Conservation (phyloP, 37 sponge, comb jelly and placozoan genomes). For the Halichondria panicea region DNA sequence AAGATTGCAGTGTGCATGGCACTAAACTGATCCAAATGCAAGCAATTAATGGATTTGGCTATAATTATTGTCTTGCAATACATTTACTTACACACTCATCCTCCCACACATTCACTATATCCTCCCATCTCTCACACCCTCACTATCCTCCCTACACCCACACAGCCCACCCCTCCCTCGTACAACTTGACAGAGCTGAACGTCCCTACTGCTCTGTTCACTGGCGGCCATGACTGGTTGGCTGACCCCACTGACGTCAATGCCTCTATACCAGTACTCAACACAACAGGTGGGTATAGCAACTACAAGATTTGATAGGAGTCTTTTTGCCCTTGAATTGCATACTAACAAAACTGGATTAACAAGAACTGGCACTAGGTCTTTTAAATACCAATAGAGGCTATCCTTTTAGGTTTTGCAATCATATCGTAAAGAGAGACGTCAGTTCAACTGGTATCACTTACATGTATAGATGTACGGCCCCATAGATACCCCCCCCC, state of each 20-base stretch:
- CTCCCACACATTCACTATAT: neutral
- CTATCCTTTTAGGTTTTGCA: too few species aligned
- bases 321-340: neutral
- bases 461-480: neutral
- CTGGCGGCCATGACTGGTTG: constrained; percentile 74
- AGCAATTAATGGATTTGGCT: neutral
- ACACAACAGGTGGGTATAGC: neutral
- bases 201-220: constrained; percentile 66
- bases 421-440: too few species aligned
- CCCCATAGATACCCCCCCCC: too few species aligned
- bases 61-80: neutral
- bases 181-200: constrained; percentile 61
- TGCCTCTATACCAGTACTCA: constrained; percentile 31
- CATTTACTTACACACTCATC: constrained; percentile 13
- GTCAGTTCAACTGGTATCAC: too few species aligned
- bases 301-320: neutral
- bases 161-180: constrained; percentile 64
- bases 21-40: neutral
- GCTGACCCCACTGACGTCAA: constrained; percentile 81
- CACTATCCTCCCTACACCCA: too few species aligned
- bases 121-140: neutral
- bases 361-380: neutral
- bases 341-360: neutral
- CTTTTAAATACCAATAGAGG: too few species aligned
- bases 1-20: neutral